phyloP scores from a whole-genome alignment of 92 coral and sea anemone species.

The Epizoanthus illoricatus region DNA sequence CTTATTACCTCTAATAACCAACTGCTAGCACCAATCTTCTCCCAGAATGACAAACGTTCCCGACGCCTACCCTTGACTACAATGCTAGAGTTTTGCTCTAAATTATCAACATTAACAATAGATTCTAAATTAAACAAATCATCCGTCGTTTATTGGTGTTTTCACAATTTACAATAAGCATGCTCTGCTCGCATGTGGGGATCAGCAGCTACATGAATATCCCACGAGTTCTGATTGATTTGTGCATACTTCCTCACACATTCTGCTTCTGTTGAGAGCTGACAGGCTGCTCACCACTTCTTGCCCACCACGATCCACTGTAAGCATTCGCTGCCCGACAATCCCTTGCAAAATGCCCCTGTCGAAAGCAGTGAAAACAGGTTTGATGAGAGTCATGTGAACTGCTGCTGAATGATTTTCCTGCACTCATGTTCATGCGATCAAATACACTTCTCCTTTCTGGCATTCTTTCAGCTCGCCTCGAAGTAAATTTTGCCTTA shows the following conservation, averaged over 20 bases:
- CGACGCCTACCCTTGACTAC: constrained; percentile 51
- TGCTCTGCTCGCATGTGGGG: background rate
- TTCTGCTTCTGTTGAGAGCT: constrained; percentile 6
- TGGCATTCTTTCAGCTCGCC: constrained; percentile 16
- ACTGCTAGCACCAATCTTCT: constrained; percentile 47
- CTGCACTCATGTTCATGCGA: constrained; percentile 8
- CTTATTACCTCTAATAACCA: constrained; percentile 51
- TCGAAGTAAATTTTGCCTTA: background rate
- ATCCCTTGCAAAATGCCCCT: constrained; percentile 62
- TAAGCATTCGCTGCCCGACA: constrained; percentile 54
- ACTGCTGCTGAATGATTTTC: constrained; percentile 26
- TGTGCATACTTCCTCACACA: background rate
- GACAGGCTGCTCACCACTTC: background rate
- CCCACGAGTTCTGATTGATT: background rate
- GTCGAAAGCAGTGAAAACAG: constrained; percentile 71
- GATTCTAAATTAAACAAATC: constrained; percentile 9
- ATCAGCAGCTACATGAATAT: background rate
- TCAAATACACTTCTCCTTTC: constrained; percentile 39
- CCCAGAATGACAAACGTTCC: constrained; percentile 45
- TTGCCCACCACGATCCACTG: constrained; percentile 24
- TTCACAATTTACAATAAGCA: no score
- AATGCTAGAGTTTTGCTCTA: constrained; percentile 23
- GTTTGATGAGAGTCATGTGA: constrained; percentile 34
- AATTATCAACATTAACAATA: background rate
- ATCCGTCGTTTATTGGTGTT: background rate